Conservation (phyloP, 53 echinoderm and acorn worm genomes). For the Apostichopus leukothele region DNA sequence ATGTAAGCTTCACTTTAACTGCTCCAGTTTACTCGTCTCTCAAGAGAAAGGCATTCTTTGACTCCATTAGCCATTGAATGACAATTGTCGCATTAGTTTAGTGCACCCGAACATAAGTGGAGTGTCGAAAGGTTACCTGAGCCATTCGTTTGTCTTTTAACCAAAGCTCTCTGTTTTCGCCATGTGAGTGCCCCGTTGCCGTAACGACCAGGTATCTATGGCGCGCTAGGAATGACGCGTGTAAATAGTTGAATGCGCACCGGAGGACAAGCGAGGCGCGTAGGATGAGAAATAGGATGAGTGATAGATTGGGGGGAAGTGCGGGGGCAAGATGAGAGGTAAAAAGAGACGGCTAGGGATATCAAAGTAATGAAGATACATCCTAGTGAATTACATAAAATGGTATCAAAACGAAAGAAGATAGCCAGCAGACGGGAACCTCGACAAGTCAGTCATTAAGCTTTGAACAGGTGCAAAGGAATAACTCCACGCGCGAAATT, state of each 20-base stretch:
- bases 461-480: background rate
- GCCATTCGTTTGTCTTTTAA: constrained; percentile 12
- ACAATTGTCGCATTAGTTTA: constrained; percentile 40
- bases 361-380: background rate
- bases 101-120: constrained; percentile 45
- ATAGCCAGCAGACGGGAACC: background rate
- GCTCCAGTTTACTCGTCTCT: constrained; percentile 6
- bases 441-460: background rate
- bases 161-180: constrained; percentile 37
- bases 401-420: background rate
- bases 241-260: constrained; percentile 34
- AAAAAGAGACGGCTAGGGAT: background rate
- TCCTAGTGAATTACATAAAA: background rate
- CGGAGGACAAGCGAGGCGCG: constrained; percentile 28
- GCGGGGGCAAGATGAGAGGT: background rate
- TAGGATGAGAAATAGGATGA: background rate
- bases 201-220: constrained; percentile 34
- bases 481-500: background rate
- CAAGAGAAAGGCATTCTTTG: constrained; percentile 3
- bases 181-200: constrained; percentile 36
- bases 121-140: constrained; percentile 46
- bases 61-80: constrained; percentile 35
- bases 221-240: constrained; percentile 44
- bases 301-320: background rate
- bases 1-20: constrained; percentile 17